phyloP scores from a whole-genome alignment of 2,113 vertebrate species.

The Stigmatopora nigra region DNA sequence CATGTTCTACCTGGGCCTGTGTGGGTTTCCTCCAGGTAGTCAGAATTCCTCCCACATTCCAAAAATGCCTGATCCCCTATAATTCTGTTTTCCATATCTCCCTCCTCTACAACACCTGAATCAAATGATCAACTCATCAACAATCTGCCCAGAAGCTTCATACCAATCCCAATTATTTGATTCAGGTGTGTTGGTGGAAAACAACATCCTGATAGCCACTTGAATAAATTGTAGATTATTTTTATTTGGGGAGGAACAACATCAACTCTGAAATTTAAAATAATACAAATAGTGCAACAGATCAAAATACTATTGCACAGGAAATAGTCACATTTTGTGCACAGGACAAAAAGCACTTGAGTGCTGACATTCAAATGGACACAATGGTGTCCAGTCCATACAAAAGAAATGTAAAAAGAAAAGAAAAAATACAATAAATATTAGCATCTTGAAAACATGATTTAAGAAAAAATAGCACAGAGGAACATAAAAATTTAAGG shows the following conservation, averaged over 20 bases:
- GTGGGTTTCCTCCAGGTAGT: too few relatives aligned
- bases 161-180: too few relatives aligned
- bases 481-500: background rate
- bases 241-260: background rate
- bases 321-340: background rate
- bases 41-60: too few relatives aligned
- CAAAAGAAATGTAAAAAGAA: conserved; percentile 10
- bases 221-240: background rate
- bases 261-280: background rate
- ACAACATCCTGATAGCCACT: conserved; percentile 1
- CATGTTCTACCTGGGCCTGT: too few relatives aligned
- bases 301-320: background rate
- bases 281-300: background rate
- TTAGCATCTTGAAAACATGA: background rate
- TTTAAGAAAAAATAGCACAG: conserved; percentile 11
- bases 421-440: background rate
- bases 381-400: conserved; percentile 15
- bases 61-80: too few relatives aligned
- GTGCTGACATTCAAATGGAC: conserved; percentile 6
- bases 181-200: too few relatives aligned
- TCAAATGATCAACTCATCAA: too few relatives aligned
- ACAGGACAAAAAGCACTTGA: conserved; percentile 24
- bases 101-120: too few relatives aligned
- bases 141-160: too few relatives aligned
- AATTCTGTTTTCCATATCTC: too few relatives aligned